phyloP scores from a whole-genome alignment of 2,888 invertebrate species.

The Zonitis immaculata region DNA sequence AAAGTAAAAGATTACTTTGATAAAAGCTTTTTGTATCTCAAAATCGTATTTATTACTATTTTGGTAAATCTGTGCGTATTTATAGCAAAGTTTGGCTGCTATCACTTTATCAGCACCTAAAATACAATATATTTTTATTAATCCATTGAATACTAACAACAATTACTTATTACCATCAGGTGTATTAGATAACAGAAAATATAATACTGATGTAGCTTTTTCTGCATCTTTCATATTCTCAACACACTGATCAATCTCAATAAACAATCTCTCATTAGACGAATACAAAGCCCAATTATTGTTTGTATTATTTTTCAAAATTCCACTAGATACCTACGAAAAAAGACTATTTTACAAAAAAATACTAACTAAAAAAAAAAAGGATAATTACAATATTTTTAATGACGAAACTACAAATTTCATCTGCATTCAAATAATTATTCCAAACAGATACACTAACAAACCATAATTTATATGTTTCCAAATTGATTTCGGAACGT shows the following conservation, averaged over 20 bases:
- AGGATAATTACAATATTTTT: constrained; percentile 45
- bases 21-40: constrained; percentile 31
- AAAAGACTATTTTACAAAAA: not conserved
- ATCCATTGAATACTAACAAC: too few relatives aligned
- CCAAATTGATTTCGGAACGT: constrained; percentile 49
- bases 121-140: constrained; percentile 4
- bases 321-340: constrained; percentile 24
- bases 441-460: constrained; percentile 39
- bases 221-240: constrained; percentile 42
- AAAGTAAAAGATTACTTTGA: too few relatives aligned
- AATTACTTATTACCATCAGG: constrained; percentile 42
- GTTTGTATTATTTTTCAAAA: constrained; percentile 16
- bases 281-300: constrained; percentile 40
- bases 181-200: constrained; percentile 37
- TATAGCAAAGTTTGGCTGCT: constrained; percentile 50
- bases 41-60: constrained; percentile 21
- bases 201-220: constrained; percentile 42
- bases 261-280: constrained; percentile 39
- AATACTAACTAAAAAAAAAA: not conserved
- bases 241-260: constrained; percentile 45
- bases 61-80: constrained; percentile 46
- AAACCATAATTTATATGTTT: constrained; percentile 52
- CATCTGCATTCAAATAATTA: constrained; percentile 43
- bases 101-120: constrained; percentile 52
- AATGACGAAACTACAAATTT: constrained; percentile 51